Evolutionary conservation across 2,797 vertebrate species (phyloP).

Genomic region (Myiotriccus ornatus): DNA sequence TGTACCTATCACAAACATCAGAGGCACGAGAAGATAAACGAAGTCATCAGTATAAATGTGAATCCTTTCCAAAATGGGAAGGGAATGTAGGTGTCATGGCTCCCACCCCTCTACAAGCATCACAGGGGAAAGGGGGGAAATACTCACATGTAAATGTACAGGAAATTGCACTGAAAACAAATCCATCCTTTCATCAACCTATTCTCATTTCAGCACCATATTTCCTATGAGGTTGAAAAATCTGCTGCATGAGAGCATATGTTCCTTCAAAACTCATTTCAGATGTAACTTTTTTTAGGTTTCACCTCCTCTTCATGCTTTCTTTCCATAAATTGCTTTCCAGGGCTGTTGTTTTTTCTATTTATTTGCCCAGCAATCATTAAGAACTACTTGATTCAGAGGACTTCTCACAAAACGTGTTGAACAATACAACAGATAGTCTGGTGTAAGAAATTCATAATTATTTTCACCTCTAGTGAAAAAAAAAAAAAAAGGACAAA

Average conservation of each 20-base stretch:
- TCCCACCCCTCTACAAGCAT: background rate
- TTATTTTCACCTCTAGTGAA: background rate
- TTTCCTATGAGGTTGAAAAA: conserved; percentile 61
- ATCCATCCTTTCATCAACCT: conserved; percentile 48
- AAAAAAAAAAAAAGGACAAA: background rate
- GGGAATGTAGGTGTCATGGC: background rate
- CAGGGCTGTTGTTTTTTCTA: conserved; percentile 9
- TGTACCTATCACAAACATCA: background rate
- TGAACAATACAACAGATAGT: background rate
- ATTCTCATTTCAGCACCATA: conserved; percentile 52
- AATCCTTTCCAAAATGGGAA: background rate
- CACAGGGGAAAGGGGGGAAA: background rate
- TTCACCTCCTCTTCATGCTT: conserved; percentile 50
- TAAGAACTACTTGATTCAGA: background rate
- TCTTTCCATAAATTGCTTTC: conserved; percentile 39
- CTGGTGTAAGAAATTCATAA: background rate
- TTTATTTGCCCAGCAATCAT: conserved; percentile 39
- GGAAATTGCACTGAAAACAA: conserved; percentile 57
- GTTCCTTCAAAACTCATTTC: conserved; percentile 64
- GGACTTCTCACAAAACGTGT: background rate
- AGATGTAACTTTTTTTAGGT: conserved; percentile 60
- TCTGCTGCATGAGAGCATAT: conserved; percentile 62
- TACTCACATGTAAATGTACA: conserved; percentile 33
- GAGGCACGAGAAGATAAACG: background rate
- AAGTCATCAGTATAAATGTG: background rate